A percentile compares a stretch with the other conserved stretches of the same genome.
phyloP scores from a whole-genome alignment of 2,888 invertebrate species.

The Tenthredo livida region DNA sequence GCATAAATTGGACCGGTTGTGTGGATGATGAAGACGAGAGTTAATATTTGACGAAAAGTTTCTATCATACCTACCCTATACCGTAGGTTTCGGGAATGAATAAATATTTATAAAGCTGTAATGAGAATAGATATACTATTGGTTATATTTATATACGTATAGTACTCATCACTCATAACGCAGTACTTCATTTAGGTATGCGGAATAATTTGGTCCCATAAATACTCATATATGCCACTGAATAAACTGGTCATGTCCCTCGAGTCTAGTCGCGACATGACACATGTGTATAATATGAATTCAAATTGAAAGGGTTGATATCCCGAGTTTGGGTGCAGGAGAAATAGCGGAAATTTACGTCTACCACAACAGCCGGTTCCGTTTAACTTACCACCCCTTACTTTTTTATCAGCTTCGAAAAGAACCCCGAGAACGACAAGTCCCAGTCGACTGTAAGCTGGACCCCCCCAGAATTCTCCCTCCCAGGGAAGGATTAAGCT shows the following conservation, averaged over 20 bases:
- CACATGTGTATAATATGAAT: constrained; percentile 28
- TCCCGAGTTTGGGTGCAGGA: not conserved
- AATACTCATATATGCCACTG: constrained; percentile 3
- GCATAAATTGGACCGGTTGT: constrained; percentile 21
- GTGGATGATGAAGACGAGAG: not conserved
- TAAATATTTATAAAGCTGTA: not conserved
- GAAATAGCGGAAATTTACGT: constrained; percentile 39
- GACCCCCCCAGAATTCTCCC: not conserved
- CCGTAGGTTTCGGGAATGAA: too few relatives aligned
- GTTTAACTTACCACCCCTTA: constrained; percentile 28
- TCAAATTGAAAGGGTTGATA: constrained; percentile 42
- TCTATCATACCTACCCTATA: not conserved
- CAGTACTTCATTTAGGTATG: constrained; percentile 16
- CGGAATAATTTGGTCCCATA: not conserved
- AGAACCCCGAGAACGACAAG: constrained; percentile 25
- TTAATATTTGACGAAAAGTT: not conserved
- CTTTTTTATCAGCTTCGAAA: constrained; percentile 28
- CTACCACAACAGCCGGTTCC: constrained; percentile 33
- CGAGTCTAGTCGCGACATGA: constrained; percentile 26
- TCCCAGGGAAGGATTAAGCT: constrained; percentile 60
- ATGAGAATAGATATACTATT: too few relatives aligned
- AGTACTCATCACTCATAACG: not conserved
- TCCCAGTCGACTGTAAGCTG: not conserved
- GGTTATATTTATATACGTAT: not conserved
- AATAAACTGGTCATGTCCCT: constrained; percentile 25